phyloP scores from a whole-genome alignment of 2,113 vertebrate species.

The Etheostoma cragini region DNA sequence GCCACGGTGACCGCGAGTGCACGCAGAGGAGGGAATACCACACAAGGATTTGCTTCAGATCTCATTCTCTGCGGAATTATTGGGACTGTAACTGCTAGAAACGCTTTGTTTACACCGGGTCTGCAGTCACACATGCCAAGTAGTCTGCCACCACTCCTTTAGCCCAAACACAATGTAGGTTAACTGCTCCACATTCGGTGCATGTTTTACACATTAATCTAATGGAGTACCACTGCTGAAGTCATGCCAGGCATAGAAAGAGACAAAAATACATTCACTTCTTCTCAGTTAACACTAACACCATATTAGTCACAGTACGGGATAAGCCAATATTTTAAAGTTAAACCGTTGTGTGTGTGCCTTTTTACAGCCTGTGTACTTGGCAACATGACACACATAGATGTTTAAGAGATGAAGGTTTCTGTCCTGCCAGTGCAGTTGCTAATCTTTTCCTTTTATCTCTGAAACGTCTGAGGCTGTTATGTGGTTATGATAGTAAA shows the following conservation, averaged over 20 bases:
- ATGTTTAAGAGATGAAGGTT: conserved; percentile 69
- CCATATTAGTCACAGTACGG: conserved; percentile 57
- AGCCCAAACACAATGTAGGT: conserved; percentile 70
- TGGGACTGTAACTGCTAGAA: conserved; percentile 59
- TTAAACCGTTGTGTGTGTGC: conserved; percentile 40
- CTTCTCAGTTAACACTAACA: conserved; percentile 51
- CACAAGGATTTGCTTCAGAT: conserved; percentile 54
- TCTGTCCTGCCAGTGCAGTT: conserved; percentile 62
- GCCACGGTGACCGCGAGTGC: conserved; percentile 63
- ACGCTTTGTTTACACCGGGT: conserved; percentile 65
- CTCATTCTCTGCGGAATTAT: conserved; percentile 63
- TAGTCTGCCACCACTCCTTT: conserved; percentile 59
- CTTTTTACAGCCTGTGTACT: conserved; percentile 44
- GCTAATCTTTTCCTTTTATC: conserved; percentile 80
- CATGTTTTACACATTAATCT: conserved; percentile 69
- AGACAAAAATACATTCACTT: conserved; percentile 51
- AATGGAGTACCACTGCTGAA: conserved; percentile 56
- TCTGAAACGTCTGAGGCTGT: conserved; percentile 79
- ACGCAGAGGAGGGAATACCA: conserved; percentile 20
- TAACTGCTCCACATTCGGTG: conserved; percentile 59
- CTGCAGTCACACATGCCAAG: conserved; percentile 62
- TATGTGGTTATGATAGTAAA: conserved; percentile 82
- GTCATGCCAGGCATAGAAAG: conserved; percentile 29
- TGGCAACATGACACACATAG: conserved; percentile 52
- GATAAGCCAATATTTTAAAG: conserved; percentile 55